Evolutionary conservation across 1,140 invertebrate species (phyloP).

Genomic region (Harlomillsia oculata): DNA sequence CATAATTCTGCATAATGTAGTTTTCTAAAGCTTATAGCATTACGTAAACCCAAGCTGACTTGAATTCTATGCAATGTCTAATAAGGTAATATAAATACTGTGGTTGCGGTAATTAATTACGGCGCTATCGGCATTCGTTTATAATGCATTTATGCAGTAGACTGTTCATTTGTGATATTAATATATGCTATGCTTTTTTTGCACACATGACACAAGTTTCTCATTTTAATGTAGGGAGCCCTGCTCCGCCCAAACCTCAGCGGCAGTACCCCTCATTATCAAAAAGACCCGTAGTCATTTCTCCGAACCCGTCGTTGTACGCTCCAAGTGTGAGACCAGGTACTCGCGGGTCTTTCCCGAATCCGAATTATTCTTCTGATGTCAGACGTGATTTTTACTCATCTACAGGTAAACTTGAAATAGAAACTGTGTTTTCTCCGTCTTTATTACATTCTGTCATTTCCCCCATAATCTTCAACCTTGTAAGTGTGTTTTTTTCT

Average conservation of each 20-base stretch:
- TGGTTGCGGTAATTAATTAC: too few species aligned
- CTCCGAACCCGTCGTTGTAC: constrained; percentile 20
- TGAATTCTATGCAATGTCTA: not conserved
- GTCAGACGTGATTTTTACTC: constrained; percentile 27
- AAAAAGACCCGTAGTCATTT: constrained; percentile 24
- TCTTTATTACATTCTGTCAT: not conserved
- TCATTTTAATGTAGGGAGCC: constrained; percentile 17
- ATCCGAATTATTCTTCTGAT: constrained; percentile 14
- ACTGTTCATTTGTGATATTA: too few species aligned
- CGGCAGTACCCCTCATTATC: constrained; percentile 21
- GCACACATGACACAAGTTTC: too few species aligned
- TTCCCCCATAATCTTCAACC: not conserved
- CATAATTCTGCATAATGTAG: too few species aligned
- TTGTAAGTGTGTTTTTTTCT: too few species aligned
- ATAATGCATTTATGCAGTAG: too few species aligned
- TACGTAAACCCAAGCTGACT: too few species aligned
- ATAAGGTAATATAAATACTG: not conserved
- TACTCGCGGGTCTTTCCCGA: constrained; percentile 21
- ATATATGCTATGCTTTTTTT: not conserved
- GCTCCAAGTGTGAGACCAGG: constrained; percentile 14
- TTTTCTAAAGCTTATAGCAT: too few species aligned
- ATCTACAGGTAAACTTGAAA: constrained; percentile 13
- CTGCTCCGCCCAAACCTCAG: constrained; percentile 29
- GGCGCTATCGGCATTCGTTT: too few species aligned
- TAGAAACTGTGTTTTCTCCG: not conserved